Evolutionary conservation across 2,888 invertebrate species (phyloP).

Genomic region (Hartigia nigra): DNA sequence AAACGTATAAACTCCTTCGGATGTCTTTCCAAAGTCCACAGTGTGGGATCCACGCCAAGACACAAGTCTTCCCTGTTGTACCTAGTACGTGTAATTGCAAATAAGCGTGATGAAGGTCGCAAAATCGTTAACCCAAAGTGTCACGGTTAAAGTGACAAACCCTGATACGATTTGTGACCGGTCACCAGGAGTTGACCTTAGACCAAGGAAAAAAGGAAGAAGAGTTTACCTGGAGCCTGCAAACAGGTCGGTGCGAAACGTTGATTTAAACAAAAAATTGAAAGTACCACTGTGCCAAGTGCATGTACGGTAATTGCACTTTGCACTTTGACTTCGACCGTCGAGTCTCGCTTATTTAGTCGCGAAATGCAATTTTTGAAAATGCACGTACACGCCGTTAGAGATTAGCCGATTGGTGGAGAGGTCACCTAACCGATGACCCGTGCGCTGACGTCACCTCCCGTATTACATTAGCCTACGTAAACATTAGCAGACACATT

Average conservation of each 20-base stretch:
- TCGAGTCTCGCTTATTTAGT: not conserved
- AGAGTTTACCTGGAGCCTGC: too few species aligned
- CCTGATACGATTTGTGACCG: not conserved
- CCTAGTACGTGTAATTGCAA: not conserved
- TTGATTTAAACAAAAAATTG: too few species aligned
- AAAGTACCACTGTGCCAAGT: too few species aligned
- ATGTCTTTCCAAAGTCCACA: not conserved
- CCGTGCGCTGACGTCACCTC: constrained; percentile 52
- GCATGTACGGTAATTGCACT: not conserved
- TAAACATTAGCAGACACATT: constrained; percentile 43
- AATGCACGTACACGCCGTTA: not conserved
- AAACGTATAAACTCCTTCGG: not conserved
- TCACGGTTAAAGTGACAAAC: not conserved
- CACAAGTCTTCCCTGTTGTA: not conserved
- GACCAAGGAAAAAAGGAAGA: too few species aligned
- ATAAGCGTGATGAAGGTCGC: not conserved
- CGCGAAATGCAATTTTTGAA: not conserved
- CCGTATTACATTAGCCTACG: constrained; percentile 57
- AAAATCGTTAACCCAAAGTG: not conserved
- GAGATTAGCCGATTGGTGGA: not conserved
- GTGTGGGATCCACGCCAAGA: not conserved
- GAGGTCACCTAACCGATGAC: constrained; percentile 5
- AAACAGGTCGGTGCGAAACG: too few species aligned
- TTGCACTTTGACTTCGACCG: not conserved
- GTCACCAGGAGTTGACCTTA: not conserved